phyloP scores from a whole-genome alignment of 2,888 invertebrate genomes.

The Lottia gigantea region DNA sequence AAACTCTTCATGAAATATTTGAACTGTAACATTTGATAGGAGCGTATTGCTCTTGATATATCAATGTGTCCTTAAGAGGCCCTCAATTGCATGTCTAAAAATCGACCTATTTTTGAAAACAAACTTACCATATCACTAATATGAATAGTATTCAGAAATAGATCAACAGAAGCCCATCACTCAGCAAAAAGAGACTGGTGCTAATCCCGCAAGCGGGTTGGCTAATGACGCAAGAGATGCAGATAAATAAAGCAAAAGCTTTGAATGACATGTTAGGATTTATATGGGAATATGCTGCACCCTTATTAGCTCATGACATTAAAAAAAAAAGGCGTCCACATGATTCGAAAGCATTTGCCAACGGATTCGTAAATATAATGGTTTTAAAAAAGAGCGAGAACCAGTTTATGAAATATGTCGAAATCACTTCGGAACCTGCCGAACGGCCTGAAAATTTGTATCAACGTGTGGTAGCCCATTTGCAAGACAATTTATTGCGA shows the following conservation, averaged over 20 bases:
- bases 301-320: background rate
- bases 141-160: no score
- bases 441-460: constrained; percentile 30
- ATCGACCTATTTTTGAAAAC: no score
- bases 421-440: constrained; percentile 25
- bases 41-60: no score
- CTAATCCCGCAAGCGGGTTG: background rate
- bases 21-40: no score
- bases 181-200: background rate
- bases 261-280: background rate
- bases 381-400: constrained; percentile 20
- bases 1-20: no score
- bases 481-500: constrained; percentile 22
- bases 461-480: constrained; percentile 7
- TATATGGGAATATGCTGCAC: background rate
- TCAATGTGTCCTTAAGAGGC: no score
- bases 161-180: background rate
- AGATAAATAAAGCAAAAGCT: background rate
- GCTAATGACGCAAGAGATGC: background rate
- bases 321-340: constrained; percentile 19
- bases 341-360: constrained; percentile 33
- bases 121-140: no score
- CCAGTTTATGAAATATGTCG: constrained; percentile 29
- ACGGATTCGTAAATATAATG: constrained; percentile 29
- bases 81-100: no score